Percentiles rank a stretch among this genome's conserved stretches.
Conservation (phyloP, 2,113 vertebrate genomes). For the Hipposideros armiger region DNA sequence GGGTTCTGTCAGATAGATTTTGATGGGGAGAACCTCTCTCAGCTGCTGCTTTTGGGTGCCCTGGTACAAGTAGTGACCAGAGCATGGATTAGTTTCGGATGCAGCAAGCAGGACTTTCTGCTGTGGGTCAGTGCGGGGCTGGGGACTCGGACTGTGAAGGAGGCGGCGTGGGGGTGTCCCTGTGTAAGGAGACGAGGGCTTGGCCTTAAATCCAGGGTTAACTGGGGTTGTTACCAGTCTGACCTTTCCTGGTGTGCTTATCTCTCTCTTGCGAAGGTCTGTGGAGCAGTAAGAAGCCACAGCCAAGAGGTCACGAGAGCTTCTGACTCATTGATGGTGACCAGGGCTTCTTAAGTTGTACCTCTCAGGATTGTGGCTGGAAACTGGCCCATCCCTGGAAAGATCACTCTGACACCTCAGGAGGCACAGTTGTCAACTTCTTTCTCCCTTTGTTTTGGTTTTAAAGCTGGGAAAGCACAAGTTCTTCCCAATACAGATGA, state of each 20-base stretch:
- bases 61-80: background rate
- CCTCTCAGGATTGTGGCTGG: fast-evolving
- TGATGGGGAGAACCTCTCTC: too few species aligned
- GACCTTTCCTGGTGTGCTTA: background rate
- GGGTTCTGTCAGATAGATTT: background rate
- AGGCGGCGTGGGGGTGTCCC: background rate
- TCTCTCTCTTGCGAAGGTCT: background rate
- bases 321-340: background rate
- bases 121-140: background rate
- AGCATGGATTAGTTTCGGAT: too few species aligned
- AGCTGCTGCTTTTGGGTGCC: too few species aligned
- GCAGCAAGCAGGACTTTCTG: background rate
- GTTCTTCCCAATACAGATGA: background rate
- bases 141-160: background rate
- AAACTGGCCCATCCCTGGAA: background rate
- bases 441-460: background rate
- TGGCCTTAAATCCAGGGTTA: background rate
- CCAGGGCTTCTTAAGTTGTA: background rate
- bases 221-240: background rate
- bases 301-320: background rate
- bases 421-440: background rate
- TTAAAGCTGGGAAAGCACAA: background rate
- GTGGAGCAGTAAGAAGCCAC: background rate
- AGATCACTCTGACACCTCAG: background rate
- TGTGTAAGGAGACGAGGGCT: background rate